Evolutionary conservation across 2,888 invertebrate genomes (phyloP).

Genomic region (Dilophus febrilis): DNA sequence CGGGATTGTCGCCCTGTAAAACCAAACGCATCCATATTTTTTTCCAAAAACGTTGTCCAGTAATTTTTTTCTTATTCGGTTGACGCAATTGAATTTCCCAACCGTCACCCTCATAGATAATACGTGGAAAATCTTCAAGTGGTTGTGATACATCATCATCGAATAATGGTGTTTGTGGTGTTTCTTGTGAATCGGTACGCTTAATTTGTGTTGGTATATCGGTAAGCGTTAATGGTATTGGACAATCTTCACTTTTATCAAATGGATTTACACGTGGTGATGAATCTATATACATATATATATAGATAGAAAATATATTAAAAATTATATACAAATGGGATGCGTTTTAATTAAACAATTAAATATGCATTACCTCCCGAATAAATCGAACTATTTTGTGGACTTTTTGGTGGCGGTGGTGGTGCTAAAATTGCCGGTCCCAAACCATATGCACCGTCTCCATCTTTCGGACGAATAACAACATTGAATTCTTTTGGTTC

Average conservation of each 20-base stretch:
- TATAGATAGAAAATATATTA: not conserved
- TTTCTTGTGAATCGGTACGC: conserved; percentile 50
- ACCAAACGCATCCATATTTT: conserved; percentile 77
- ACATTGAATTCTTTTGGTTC: conserved; percentile 66
- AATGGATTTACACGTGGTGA: conserved; percentile 65
- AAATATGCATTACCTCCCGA: conserved; percentile 12
- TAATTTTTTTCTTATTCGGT: conserved; percentile 92
- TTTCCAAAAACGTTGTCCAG: conserved; percentile 93
- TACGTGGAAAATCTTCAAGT: conserved; percentile 76
- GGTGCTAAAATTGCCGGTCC: conserved; percentile 60
- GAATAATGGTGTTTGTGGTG: conserved; percentile 81
- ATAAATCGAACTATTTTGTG: conserved; percentile 16
- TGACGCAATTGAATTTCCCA: conserved; percentile 96
- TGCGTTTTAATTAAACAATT: no score
- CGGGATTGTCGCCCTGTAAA: conserved; percentile 62
- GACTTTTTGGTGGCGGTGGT: conserved; percentile 30
- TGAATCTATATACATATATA: conserved; percentile 32
- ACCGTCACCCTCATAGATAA: conserved; percentile 59
- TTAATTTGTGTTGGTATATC: conserved; percentile 24
- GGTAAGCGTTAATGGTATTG: conserved; percentile 17
- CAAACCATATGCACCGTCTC: conserved; percentile 25
- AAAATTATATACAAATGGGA: no score
- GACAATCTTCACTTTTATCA: conserved; percentile 37
- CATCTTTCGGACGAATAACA: conserved; percentile 45
- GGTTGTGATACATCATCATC: conserved; percentile 89